Percentiles rank a stretch among this genome's conserved stretches.
These are phyloP conservation scores for Brachionus calyciflorus DNA, from an alignment of 1,140 invertebrate genomes.

Conservation along the genomic window DNA sequence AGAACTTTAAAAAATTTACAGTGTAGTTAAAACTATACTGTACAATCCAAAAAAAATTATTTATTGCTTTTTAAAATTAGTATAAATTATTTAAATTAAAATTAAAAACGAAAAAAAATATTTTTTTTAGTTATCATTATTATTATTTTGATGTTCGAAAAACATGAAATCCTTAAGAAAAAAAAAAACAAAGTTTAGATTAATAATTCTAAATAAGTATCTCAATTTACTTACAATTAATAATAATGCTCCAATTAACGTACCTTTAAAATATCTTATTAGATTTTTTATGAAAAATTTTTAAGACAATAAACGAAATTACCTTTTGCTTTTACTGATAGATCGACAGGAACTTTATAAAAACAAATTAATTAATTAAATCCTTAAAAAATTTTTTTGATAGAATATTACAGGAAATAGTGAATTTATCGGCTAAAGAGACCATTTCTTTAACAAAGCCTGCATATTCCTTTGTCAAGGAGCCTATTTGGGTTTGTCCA, in stretches of 20 bases:
- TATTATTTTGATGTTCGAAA: not conserved
- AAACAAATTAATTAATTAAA: conserved; percentile 25
- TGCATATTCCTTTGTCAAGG: conserved; percentile 19
- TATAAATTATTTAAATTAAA: no score
- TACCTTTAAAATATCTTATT: not conserved
- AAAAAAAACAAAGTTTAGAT: not conserved
- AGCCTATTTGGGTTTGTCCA: conserved; percentile 18
- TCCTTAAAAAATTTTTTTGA: not conserved
- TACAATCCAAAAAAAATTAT: no score
- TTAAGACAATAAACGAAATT: not conserved
- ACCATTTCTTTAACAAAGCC: conserved; percentile 37
- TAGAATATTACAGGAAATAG: conserved; percentile 5
- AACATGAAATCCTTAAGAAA: conserved; percentile 38
- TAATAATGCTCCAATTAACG: conserved; percentile 38
- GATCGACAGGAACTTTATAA: conserved; percentile 51
- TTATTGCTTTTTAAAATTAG: no score
- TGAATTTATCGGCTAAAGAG: not conserved
- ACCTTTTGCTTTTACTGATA: conserved; percentile 31
- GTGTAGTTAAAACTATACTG: no score
- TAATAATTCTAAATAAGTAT: not conserved
- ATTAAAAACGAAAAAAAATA: no score
- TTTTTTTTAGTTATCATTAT: no score
- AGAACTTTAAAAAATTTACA: no score
- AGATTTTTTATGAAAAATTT: not conserved
- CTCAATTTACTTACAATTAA: conserved; percentile 45